Percentiles rank a stretch among this genome's conserved stretches.
phyloP scores from a whole-genome alignment of 35 echinoderm and acorn worm species.

The Ophioderma brevispina region DNA sequence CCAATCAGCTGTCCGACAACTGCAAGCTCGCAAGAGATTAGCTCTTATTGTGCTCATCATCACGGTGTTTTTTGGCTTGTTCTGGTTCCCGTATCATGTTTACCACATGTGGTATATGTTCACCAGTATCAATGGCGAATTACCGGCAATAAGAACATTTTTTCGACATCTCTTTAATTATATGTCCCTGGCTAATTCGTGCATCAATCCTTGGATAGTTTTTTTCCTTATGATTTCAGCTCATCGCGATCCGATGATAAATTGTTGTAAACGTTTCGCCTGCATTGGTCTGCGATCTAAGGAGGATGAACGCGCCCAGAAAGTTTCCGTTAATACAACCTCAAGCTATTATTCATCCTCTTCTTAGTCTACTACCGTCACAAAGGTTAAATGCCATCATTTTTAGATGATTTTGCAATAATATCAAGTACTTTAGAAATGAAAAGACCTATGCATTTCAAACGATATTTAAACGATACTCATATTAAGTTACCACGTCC shows the following conservation, averaged over 20 bases:
- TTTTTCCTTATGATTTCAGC: slow-evolving; percentile 77
- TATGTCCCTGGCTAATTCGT: slow-evolving; percentile 27
- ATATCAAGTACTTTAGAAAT: too few species aligned
- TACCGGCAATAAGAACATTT: background rate
- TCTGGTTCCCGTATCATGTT: slow-evolving; percentile 82
- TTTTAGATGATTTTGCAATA: too few species aligned
- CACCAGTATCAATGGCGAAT: background rate
- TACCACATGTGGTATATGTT: slow-evolving; percentile 51
- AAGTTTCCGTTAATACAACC: too few species aligned
- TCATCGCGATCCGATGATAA: slow-evolving; percentile 25
- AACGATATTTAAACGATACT: too few species aligned
- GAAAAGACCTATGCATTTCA: too few species aligned
- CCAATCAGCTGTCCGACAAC: slow-evolving; percentile 1
- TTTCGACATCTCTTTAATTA: background rate
- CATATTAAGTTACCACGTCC: too few species aligned
- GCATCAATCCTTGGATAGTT: slow-evolving; percentile 65
- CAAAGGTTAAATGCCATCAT: too few species aligned
- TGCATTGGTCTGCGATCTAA: too few species aligned
- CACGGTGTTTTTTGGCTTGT: slow-evolving; percentile 73
- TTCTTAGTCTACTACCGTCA: too few species aligned
- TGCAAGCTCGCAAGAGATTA: slow-evolving; percentile 57
- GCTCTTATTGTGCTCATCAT: slow-evolving; percentile 71
- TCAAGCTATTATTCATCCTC: too few species aligned
- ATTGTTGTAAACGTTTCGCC: background rate
- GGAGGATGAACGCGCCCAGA: too few species aligned